These are phyloP conservation scores for Adelognathus sp. DNA, from an alignment of 2,888 invertebrate species.

Conservation along the genomic window DNA sequence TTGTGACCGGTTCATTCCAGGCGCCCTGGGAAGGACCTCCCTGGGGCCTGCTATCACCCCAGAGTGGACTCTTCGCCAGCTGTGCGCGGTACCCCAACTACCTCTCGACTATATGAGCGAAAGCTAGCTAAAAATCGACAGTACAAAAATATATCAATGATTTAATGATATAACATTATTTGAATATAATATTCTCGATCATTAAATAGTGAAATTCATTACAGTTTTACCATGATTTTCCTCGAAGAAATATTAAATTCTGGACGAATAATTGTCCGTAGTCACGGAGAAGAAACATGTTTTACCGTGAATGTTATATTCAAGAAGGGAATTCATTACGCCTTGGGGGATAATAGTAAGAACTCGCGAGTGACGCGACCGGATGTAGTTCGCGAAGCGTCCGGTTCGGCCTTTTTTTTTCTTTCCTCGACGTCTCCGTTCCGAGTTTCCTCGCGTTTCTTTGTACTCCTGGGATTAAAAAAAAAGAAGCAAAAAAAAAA, in stretches of 20 bases:
- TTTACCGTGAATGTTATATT: slow-evolving; percentile 1
- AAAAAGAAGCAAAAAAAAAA: background rate
- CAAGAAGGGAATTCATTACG: background rate
- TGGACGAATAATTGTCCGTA: background rate
- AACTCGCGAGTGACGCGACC: slow-evolving; percentile 33
- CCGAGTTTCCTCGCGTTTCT: background rate
- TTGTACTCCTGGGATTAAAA: background rate
- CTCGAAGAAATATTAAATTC: background rate
- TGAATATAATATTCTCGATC: no score
- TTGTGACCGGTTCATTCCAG: no score
- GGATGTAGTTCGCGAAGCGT: slow-evolving; percentile 32
- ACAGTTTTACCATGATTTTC: no score
- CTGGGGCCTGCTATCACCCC: no score
- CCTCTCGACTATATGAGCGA: no score
- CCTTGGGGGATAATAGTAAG: background rate
- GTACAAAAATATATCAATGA: no score
- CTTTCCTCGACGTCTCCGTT: background rate
- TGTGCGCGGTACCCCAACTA: no score
- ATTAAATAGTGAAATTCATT: no score
- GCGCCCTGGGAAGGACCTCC: no score
- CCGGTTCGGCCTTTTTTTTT: slow-evolving; percentile 16
- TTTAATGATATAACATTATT: no score
- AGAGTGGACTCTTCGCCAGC: no score
- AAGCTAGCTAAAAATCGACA: no score
- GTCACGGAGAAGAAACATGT: background rate